phyloP scores from a whole-genome alignment of 2,113 vertebrate genomes.

The Grammomys dolichurus region DNA sequence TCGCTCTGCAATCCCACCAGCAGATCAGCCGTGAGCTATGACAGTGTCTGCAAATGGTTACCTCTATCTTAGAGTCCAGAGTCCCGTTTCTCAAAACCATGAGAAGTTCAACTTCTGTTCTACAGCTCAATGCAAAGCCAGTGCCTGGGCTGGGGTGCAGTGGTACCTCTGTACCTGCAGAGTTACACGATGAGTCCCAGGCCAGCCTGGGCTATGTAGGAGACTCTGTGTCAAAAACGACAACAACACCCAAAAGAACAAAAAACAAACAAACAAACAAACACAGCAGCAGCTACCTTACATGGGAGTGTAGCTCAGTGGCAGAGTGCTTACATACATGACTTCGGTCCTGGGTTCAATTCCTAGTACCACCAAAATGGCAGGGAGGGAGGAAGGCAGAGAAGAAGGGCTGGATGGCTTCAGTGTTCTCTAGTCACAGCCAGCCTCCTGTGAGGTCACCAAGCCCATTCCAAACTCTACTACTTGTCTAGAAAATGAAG shows the following conservation, averaged over 20 bases:
- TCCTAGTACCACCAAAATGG: background rate
- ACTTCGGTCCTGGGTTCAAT: background rate
- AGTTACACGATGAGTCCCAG: background rate
- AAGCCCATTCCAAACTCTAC: background rate
- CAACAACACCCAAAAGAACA: no score
- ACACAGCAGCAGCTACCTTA: background rate
- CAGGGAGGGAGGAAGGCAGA: background rate
- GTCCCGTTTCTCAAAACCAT: background rate
- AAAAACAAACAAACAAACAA: no score
- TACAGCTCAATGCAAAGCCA: background rate
- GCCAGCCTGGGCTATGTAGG: background rate
- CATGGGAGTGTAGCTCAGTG: background rate
- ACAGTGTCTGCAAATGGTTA: background rate
- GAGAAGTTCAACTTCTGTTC: background rate
- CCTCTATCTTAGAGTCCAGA: background rate
- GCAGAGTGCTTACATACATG: background rate
- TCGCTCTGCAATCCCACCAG: background rate
- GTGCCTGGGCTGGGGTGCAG: no score
- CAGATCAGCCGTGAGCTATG: background rate
- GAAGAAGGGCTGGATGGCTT: background rate
- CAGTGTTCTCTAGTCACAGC: background rate
- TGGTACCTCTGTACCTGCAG: no score
- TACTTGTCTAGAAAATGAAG: conserved; percentile 3
- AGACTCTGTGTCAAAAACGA: background rate
- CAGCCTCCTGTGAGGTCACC: background rate